These are phyloP conservation scores for Erebia epiphron DNA, from an alignment of 2,888 invertebrate genomes.

Conservation along the genomic window DNA sequence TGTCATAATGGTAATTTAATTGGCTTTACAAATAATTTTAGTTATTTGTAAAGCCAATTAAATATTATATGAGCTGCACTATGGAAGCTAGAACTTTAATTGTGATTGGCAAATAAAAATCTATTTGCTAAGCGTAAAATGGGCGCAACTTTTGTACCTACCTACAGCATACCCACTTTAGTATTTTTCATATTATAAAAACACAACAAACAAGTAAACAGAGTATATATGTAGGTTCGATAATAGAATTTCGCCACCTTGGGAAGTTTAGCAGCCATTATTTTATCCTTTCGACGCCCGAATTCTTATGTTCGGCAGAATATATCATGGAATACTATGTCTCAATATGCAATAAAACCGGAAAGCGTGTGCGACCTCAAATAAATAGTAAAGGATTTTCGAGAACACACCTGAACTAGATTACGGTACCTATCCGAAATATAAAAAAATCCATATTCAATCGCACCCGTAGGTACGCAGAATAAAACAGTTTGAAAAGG, in stretches of 20 bases:
- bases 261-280: slow-evolving; percentile 50
- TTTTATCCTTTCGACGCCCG: slow-evolving; percentile 57
- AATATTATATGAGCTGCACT: too few species aligned
- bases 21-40: too few species aligned
- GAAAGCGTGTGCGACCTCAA: slow-evolving; percentile 73
- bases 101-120: too few species aligned
- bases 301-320: slow-evolving; percentile 57
- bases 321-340: slow-evolving; percentile 59
- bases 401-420: slow-evolving; percentile 78
- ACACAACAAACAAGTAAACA: too few species aligned
- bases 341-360: slow-evolving; percentile 76
- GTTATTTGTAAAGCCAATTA: too few species aligned
- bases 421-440: slow-evolving; percentile 68
- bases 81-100: too few species aligned
- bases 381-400: slow-evolving; percentile 65
- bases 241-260: slow-evolving; percentile 6
- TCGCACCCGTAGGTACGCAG: slow-evolving; percentile 59
- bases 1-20: too few species aligned
- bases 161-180: too few species aligned
- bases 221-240: not conserved
- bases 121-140: too few species aligned
- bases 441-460: slow-evolving; percentile 68
- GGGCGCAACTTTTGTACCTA: too few species aligned
- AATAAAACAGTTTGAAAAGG: slow-evolving; percentile 67
- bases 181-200: too few species aligned